Conservation (phyloP, 37 sponge, comb jelly and placozoan genomes). For the Geodia barretti region DNA sequence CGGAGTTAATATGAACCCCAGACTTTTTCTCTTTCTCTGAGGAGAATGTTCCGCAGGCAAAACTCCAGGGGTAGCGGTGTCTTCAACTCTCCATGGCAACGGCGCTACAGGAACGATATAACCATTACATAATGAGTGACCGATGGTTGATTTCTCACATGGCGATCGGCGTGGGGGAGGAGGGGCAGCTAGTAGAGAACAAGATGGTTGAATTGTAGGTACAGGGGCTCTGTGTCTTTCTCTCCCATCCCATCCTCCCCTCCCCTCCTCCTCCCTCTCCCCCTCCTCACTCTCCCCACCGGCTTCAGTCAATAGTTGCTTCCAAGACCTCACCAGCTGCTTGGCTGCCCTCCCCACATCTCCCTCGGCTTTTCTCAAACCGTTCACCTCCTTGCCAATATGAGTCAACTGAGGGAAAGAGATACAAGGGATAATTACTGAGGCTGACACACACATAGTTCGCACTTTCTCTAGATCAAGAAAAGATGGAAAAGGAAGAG, state of each 20-base stretch:
- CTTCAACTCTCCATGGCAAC: too few relatives aligned
- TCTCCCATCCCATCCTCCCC: too few relatives aligned
- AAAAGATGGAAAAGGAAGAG: too few relatives aligned
- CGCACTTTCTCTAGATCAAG: background rate
- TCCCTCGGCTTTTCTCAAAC: conserved; percentile 40
- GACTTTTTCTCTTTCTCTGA: conserved; percentile 4
- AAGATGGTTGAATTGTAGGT: too few relatives aligned
- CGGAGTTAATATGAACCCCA: background rate
- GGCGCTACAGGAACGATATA: too few relatives aligned
- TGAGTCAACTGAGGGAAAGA: conserved; percentile 45
- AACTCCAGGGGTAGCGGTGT: background rate
- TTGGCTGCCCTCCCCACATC: conserved; percentile 36
- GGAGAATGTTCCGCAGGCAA: background rate
- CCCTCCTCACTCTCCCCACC: background rate
- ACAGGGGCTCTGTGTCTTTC: too few relatives aligned
- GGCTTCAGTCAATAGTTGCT: conserved; percentile 37
- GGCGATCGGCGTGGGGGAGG: too few relatives aligned
- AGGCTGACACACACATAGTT: background rate
- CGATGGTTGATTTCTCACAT: too few relatives aligned
- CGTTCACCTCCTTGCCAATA: conserved; percentile 64
- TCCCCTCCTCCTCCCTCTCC: background rate
- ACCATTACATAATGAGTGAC: too few relatives aligned
- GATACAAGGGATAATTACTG: background rate
- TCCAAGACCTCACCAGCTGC: conserved; percentile 63
- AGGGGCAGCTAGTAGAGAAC: too few relatives aligned